Conservation (phyloP, 2,113 vertebrate species). For the Lagenorhynchus albirostris region DNA sequence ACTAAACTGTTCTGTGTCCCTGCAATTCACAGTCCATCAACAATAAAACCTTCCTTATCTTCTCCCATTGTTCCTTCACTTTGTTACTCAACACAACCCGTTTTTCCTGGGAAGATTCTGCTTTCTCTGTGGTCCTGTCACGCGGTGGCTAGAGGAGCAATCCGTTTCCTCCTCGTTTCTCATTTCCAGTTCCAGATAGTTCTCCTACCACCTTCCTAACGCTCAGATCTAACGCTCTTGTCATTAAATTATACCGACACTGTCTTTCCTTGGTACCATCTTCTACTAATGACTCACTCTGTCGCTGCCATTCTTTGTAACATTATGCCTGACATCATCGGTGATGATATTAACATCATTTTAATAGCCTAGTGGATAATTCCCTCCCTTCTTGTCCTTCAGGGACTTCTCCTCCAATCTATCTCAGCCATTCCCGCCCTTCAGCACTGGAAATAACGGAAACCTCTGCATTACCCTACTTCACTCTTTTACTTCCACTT, state of each 20-base stretch:
- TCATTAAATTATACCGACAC: too few relatives aligned
- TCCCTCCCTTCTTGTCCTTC: background rate
- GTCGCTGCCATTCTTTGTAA: background rate
- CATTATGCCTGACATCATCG: background rate
- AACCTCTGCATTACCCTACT: background rate
- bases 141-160: background rate
- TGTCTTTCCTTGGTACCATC: background rate
- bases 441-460: background rate
- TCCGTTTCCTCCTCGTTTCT: background rate
- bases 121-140: background rate
- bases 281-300: background rate
- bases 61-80: background rate
- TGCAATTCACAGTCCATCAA: background rate
- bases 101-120: background rate
- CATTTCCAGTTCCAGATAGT: background rate
- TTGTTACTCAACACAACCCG: background rate
- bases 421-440: background rate
- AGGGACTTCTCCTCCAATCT: fast-evolving
- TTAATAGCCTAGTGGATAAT: background rate
- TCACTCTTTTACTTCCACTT: background rate
- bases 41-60: background rate
- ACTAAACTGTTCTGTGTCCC: background rate
- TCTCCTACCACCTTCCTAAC: background rate
- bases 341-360: background rate
- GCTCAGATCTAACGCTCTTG: background rate